A percentile compares a stretch with the other conserved stretches of the same genome.
Evolutionary conservation across 92 coral and sea anemone species (phyloP).

Genomic region (Siderastrea siderea): DNA sequence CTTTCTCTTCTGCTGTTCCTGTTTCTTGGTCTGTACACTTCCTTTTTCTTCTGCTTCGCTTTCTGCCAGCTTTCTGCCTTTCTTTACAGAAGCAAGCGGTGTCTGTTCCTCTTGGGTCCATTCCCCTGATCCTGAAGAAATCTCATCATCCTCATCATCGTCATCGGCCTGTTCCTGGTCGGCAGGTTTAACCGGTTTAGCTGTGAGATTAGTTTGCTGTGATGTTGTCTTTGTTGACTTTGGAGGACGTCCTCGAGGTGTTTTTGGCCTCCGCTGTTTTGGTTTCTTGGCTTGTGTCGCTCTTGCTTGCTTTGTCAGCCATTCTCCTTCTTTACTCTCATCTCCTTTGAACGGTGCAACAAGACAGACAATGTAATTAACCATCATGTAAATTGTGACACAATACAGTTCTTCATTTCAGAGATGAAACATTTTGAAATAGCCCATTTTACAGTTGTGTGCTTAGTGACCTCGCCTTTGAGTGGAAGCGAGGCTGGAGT

Average conservation of each 20-base stretch:
- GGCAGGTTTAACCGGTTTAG: conserved; percentile 38
- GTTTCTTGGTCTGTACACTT: conserved; percentile 24
- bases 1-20: conserved; percentile 60
- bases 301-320: conserved; percentile 34
- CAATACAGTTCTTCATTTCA: neutral
- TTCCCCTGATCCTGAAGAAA: conserved; percentile 34
- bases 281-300: conserved; percentile 38
- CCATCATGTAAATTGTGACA: neutral
- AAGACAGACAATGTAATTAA: neutral
- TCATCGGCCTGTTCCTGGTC: conserved; percentile 35
- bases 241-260: conserved; percentile 61
- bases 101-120: conserved; percentile 61
- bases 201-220: conserved; percentile 38
- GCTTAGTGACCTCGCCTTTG: no score
- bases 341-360: conserved; percentile 4
- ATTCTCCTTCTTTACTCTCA: conserved; percentile 45
- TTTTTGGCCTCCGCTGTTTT: conserved; percentile 66
- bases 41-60: conserved; percentile 32
- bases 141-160: conserved; percentile 15
- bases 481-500: no score
- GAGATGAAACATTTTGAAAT: neutral
- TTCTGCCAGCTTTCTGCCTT: neutral
- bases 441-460: no score
- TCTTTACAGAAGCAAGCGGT: conserved; percentile 59
- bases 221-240: conserved; percentile 45